Percentiles rank a stretch among this genome's conserved stretches.
Conservation (phyloP, 2,888 invertebrate genomes). For the Himalopsyche japonica region DNA sequence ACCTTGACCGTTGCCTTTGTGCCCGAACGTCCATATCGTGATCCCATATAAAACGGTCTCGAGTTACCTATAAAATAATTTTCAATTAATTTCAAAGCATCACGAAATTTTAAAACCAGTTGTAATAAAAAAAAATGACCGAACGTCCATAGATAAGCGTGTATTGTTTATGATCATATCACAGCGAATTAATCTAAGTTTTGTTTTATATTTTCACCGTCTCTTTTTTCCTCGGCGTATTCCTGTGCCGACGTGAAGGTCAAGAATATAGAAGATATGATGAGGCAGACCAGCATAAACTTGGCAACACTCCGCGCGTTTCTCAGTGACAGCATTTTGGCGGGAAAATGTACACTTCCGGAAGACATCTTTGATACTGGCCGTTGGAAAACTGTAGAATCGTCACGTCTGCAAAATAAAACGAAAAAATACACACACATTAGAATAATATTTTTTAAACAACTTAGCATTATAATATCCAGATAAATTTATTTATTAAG, state of each 20-base stretch:
- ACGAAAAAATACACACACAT: background rate
- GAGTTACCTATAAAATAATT: slow-evolving; percentile 42
- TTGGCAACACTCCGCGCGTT: background rate
- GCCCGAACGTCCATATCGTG: slow-evolving; percentile 52
- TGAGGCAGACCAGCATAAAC: background rate
- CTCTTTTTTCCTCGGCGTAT: background rate
- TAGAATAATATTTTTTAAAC: no score
- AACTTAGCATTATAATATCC: no score
- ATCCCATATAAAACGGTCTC: slow-evolving; percentile 53
- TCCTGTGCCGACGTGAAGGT: background rate
- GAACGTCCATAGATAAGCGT: no score
- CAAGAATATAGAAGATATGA: background rate
- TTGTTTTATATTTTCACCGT: background rate
- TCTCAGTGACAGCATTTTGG: background rate
- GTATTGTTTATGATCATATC: no score
- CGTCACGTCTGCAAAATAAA: background rate
- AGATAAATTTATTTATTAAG: no score
- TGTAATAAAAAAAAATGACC: no score
- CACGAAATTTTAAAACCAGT: no score
- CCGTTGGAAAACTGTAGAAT: background rate
- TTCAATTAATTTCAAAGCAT: background rate
- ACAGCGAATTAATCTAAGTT: no score
- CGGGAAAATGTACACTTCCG: background rate
- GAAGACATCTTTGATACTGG: background rate
- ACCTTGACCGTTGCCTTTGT: slow-evolving; percentile 46